Evolutionary conservation across 2,113 vertebrate species (phyloP).

Genomic region (Struthio camelus): DNA sequence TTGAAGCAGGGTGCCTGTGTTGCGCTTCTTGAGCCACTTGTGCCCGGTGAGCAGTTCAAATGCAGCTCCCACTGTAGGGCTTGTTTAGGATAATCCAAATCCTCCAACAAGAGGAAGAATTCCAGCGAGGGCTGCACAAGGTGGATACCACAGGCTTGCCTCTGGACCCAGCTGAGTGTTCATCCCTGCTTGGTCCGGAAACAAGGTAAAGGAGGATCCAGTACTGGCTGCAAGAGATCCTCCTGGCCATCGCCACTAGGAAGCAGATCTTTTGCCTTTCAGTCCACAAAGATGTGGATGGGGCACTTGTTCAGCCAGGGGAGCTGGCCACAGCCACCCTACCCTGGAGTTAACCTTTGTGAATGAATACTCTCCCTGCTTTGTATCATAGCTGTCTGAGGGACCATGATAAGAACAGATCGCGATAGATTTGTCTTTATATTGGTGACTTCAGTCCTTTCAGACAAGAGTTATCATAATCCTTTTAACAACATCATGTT

Average conservation of each 20-base stretch:
- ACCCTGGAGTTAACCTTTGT: background rate
- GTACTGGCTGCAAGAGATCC: background rate
- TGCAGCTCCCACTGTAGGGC: background rate
- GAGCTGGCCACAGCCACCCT: background rate
- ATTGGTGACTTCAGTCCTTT: background rate
- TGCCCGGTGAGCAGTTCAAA: background rate
- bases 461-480: background rate
- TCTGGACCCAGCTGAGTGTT: background rate
- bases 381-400: background rate
- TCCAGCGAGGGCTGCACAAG: background rate
- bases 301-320: background rate
- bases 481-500: background rate
- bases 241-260: background rate
- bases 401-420: background rate
- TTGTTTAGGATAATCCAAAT: background rate
- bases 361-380: background rate
- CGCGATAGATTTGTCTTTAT: background rate
- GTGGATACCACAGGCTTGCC: background rate
- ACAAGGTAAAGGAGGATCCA: background rate
- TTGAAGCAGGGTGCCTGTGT: fast-evolving
- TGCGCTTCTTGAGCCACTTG: background rate
- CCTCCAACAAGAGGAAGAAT: background rate
- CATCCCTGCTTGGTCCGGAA: background rate
- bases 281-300: background rate
- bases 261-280: background rate